Base-by-base conservation (phyloP, 2,797 vertebrate species). In the Paramormyrops hopkinsi region DNA sequence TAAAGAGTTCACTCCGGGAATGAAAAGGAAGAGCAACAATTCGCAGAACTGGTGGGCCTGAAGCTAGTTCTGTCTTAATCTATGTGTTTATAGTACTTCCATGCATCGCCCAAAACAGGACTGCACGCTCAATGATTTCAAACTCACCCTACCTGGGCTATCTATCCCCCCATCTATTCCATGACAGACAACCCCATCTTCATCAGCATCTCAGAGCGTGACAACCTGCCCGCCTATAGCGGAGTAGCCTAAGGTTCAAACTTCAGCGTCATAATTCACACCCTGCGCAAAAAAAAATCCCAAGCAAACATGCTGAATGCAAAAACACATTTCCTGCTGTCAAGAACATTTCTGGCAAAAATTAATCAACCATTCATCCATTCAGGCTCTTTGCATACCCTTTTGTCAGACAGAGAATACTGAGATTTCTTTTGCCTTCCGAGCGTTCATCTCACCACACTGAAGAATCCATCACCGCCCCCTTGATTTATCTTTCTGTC, bases 351-450 rank as follows among this genome's bases (percentile, higher is more conserved):
- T 97, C 97, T 95, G 96, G 96, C 96, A 98, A 98, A 95, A 99
- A 99, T 99, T 98, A 99, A 99, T 99, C 98, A 99, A 99, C 97
- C 98, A 97, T 99, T 99, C 98, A 99, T 97, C 98, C 98, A 99
- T 99, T 98, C 97, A 98, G 97, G 97, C 97, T 99, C 97, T 99
- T 99, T 99, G 97, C 98, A 98, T 99, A 99, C 97, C 98, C 98
- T 99, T 96, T 98, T 97, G 95, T 98, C 98, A 99, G 97, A 97
- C 96, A 96, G 96, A 96, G 97, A 97, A 97, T 95, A 97, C 97
- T 97, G 95, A 97, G 97, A 98, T 97, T 97, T 97, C 96, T 96
- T 96, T 96, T 96, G 94, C 97, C 96, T 98, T 98, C 95, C 96
- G 96, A 86, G 88, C 96, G 94, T 97, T 97, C 95, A 96, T 97